phyloP scores from a whole-genome alignment of 1,140 invertebrate species.

The Agraylea sexmaculata region DNA sequence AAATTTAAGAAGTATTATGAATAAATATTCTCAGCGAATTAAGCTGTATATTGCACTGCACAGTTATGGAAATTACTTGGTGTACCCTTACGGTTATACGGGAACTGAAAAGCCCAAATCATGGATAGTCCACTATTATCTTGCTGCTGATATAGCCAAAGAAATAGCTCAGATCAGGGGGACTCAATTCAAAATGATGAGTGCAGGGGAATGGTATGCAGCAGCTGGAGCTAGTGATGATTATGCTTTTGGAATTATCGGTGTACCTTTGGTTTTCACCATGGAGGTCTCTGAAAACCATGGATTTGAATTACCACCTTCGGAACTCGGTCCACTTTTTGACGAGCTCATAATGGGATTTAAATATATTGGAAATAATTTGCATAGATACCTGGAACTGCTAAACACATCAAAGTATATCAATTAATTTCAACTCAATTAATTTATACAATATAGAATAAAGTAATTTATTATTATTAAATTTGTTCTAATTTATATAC shows the following conservation, averaged over 20 bases:
- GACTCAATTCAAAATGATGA: conserved; percentile 36
- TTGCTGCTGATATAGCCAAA: conserved; percentile 28
- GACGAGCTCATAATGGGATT: conserved; percentile 3
- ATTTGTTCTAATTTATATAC: too few species aligned
- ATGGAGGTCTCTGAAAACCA: conserved; percentile 49
- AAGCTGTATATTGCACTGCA: conserved; percentile 59
- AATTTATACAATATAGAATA: too few species aligned
- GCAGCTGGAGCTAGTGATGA: conserved; percentile 59
- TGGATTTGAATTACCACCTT: conserved; percentile 32
- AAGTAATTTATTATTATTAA: too few species aligned
- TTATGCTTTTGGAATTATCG: conserved; percentile 49
- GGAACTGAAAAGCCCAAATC: conserved; percentile 27
- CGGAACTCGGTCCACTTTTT: conserved; percentile 18
- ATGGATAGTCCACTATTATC: conserved; percentile 27
- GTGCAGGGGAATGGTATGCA: conserved; percentile 42
- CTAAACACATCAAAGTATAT: too few species aligned
- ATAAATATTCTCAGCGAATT: conserved; percentile 37
- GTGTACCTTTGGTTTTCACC: conserved; percentile 54
- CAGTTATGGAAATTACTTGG: conserved; percentile 49
- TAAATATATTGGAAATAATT: background rate
- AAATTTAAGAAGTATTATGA: conserved; percentile 46
- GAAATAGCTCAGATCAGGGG: conserved; percentile 33
- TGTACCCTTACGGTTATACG: conserved; percentile 49
- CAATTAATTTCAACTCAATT: too few species aligned
- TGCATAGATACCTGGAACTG: too few species aligned